These are phyloP conservation scores for Operophtera brumata DNA, from an alignment of 2,888 invertebrate genomes.

Conservation along the genomic window DNA sequence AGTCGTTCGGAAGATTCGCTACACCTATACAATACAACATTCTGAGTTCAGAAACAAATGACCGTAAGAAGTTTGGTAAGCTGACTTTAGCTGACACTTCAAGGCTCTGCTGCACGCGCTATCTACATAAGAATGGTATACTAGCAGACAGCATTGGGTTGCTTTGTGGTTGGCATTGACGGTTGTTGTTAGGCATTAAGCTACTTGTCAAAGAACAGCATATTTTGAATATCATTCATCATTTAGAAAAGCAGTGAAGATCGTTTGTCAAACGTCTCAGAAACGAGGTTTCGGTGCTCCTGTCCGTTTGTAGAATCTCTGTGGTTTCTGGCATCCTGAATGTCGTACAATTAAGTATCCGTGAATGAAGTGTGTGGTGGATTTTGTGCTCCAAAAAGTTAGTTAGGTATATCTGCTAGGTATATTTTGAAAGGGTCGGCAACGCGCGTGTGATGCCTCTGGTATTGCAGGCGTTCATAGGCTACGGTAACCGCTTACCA, in stretches of 20 bases:
- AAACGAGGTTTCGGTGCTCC: background rate
- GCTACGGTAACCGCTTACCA: no score
- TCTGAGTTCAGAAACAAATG: conserved; percentile 10
- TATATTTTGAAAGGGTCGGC: no score
- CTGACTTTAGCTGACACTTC: background rate
- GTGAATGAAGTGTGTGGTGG: no score
- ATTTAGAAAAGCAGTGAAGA: no score
- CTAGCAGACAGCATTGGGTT: background rate
- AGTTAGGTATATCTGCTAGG: no score
- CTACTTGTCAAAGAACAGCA: background rate
- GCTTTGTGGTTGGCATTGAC: background rate
- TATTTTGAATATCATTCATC: background rate
- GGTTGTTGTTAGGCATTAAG: background rate
- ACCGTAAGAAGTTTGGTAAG: conserved; percentile 4
- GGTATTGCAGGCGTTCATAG: no score
- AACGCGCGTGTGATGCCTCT: no score
- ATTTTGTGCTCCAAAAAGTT: no score
- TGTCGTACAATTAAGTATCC: background rate
- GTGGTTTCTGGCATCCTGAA: no score
- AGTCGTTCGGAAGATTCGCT: conserved; percentile 12
- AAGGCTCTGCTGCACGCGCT: background rate
- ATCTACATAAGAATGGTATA: background rate
- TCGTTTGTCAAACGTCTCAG: background rate
- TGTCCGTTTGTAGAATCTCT: no score
- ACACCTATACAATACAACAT: conserved; percentile 13